Evolutionary conservation across 2,888 invertebrate species (phyloP), one percentile per base, ranked within the genome.

Genomic region (Drosophila monieri): DNA sequence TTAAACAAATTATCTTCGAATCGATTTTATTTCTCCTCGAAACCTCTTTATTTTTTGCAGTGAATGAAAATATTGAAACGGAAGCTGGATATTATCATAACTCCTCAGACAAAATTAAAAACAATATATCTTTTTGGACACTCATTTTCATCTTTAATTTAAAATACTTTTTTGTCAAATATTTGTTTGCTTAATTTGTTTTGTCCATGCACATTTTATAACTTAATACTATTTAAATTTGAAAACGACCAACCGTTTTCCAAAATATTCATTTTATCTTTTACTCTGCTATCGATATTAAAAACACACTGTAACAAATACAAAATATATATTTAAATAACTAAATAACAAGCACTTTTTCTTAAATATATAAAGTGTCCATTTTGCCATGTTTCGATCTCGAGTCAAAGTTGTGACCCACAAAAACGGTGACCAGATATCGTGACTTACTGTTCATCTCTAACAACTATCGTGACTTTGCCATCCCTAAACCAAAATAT

Each of bases 401-500:
- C 8, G 8, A 27, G 9, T 27, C 3, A 27, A 27, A 27, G 9
- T 2, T 3, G 27, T 27, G 9, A 27, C 27, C 27, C 8, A 27
- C 27, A 27, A 8, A 9, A 27, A 9, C 27, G 9, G 27, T 27
- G 27, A 27, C 27, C 2, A 27, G 9, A 27, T 27, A 27, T 27
- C 27, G 27, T 27, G 27, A 27, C 27, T 27, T 9, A 23, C 21
- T 23, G 4, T 23, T 23, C 21, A 23, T 5, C 21, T 23, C 21
- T 23, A 23, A 23, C 21, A 23, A 5, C n/a, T 39, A 39, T n/a
- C 37, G 6, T 25, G 15, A 43, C 46, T 44, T 59, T 55, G n/a
- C 15, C 60, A 61, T 47, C 47, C n/a, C 60, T 60, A 60, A 32
- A 61, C 39, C 39, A 60, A 60, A 60, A 60, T 47, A 61, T 61